Conservation (phyloP, 2,888 invertebrate genomes). For the Vanessa cardui region DNA sequence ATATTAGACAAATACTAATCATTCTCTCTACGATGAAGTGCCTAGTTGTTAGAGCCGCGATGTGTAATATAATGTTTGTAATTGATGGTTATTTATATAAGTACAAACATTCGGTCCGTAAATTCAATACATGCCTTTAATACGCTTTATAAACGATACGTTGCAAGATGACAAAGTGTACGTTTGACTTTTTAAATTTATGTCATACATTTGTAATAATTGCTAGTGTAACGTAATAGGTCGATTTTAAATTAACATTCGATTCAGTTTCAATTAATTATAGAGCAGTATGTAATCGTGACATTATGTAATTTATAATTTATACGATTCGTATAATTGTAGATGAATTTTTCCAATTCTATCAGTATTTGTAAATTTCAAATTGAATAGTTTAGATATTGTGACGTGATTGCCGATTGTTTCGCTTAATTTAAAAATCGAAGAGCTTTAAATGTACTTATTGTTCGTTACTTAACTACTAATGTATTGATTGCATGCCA, state of each 20-base stretch:
- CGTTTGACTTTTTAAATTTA: neutral
- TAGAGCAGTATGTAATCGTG: too few relatives aligned
- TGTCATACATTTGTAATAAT: neutral
- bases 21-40: constrained; percentile 6
- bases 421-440: neutral
- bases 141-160: constrained; percentile 7
- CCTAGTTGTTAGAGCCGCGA: constrained; percentile 9
- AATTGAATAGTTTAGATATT: neutral
- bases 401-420: neutral
- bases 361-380: too few relatives aligned
- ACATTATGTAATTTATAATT: too few relatives aligned
- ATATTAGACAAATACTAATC: neutral
- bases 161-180: neutral
- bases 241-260: neutral
- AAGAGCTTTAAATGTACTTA: constrained; percentile 23
- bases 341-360: too few relatives aligned
- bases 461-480: constrained; percentile 3
- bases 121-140: constrained; percentile 10
- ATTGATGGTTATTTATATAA: constrained; percentile 7
- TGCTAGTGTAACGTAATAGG: neutral
- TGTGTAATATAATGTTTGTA: neutral
- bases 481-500: neutral
- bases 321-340: too few relatives aligned
- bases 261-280: neutral
- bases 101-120: neutral